Evolutionary conservation across 2,888 invertebrate genomes (phyloP), one percentile per base, ranked within the genome.

Genomic region (Oscheius myriophilus): DNA sequence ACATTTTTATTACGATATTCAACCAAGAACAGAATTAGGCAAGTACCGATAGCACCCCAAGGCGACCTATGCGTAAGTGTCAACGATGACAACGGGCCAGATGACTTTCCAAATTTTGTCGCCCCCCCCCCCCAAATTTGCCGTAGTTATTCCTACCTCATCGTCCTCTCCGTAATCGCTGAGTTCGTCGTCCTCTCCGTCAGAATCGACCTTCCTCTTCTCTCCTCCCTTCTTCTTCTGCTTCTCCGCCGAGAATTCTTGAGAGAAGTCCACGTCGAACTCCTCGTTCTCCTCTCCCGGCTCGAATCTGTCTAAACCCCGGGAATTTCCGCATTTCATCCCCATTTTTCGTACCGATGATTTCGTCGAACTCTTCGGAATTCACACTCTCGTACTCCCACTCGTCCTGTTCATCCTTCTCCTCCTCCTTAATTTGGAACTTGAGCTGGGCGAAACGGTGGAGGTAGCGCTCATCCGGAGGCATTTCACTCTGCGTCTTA

Each of bases 401-500:
- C 43, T 91, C 90, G 7, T 91, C 91, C 16, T 73, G 71, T 6
- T 59, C 58, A 52, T 73, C 72, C 63, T 71, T 66, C 49, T 73
- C 69, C n/a, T 53, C 61, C 41, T 45, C 69, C 61, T 73, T 76
- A 11, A 62, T 54, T 39, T 74, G 72, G 11, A 79, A 59, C 12
- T 80, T 73, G 41, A 74, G 55, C 9, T 78, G 72, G 16, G 81
- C 82, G 70, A 67, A 86, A 76, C 90, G 91, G 84, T 93, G 92
- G 79, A 94, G 90, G 87, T 93, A 95, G 71, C 90, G 89, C 87
- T 97, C 96, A 83, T 97, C 96, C 0, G 93, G 93, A 0, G 96
- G 96, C 82, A 96, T 92, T 73, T 91, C 84, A 25, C 72, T 71
- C 2, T 53, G 58, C 58, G 72, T 71, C 68, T 83, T 84, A 16